Percentiles rank a stretch among this genome's conserved stretches.
These are phyloP conservation scores for Rachycentron canadum DNA, from an alignment of 2,797 vertebrate genomes.

Conservation along the genomic window DNA sequence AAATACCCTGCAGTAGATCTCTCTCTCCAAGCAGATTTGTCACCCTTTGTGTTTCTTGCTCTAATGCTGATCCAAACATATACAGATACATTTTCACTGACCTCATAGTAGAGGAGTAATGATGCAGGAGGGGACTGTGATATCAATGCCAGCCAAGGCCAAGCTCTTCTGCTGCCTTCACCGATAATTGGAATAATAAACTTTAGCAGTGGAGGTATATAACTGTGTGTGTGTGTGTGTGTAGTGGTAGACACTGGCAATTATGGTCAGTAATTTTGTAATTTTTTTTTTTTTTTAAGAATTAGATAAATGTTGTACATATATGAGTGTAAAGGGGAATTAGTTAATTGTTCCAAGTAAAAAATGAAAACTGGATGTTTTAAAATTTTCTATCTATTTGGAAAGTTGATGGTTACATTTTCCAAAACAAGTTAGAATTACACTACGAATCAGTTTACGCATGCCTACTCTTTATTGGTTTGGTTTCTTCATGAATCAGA, in stretches of 20 bases:
- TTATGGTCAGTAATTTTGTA: not conserved
- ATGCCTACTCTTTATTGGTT: not conserved
- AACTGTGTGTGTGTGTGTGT: no score
- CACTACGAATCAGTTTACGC: not conserved
- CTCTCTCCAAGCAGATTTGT: not conserved
- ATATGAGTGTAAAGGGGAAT: no score
- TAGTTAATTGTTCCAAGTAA: no score
- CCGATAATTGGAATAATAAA: accelerated
- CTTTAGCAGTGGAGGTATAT: accelerated
- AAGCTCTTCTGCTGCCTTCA: slow-evolving; percentile 31
- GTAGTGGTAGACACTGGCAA: not conserved
- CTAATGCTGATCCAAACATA: slow-evolving; percentile 30
- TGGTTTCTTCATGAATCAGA: not conserved
- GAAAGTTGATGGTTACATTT: no score
- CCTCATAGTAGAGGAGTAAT: slow-evolving; percentile 9
- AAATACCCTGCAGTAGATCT: not conserved
- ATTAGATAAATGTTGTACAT: not conserved
- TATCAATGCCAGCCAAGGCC: not conserved
- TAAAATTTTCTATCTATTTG: no score
- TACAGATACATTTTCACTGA: slow-evolving; percentile 18
- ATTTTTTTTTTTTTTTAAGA: not conserved
- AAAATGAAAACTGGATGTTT: no score
- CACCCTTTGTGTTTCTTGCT: slow-evolving; percentile 7
- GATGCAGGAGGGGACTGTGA: slow-evolving; percentile 16
- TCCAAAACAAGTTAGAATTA: no score